Percentiles rank a stretch among this genome's conserved stretches.
These are phyloP conservation scores for Amphiprion ocellaris DNA, from an alignment of 2,113 vertebrate species.

Conservation along the genomic window DNA sequence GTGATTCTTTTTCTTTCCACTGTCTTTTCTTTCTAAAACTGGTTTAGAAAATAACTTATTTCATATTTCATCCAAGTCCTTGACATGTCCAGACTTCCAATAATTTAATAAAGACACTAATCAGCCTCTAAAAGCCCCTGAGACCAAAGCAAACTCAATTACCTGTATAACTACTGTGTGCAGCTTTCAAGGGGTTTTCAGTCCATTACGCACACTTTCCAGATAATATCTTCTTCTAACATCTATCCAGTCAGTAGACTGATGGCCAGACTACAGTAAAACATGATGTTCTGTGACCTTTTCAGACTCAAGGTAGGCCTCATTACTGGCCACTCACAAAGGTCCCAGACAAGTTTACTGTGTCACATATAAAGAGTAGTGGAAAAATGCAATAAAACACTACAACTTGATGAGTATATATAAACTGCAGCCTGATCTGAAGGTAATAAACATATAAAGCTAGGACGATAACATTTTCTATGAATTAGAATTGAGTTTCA, in stretches of 20 bases:
- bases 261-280: conserved; percentile 3
- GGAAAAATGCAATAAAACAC: background rate
- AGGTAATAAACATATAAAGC: too few species aligned
- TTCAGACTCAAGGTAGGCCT: background rate
- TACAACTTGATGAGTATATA: background rate
- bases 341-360: background rate
- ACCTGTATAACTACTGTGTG: too few species aligned
- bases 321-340: conserved; percentile 16
- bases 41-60: background rate
- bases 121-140: background rate
- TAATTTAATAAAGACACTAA: background rate
- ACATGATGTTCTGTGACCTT: background rate
- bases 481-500: too few species aligned
- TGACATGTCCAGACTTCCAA: background rate
- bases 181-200: background rate
- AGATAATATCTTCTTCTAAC: background rate
- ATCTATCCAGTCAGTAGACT: background rate
- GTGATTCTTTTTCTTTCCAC: background rate
- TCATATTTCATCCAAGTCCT: background rate
- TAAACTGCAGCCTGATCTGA: too few species aligned
- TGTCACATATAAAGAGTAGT: too few species aligned
- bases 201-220: background rate
- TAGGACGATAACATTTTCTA: too few species aligned
- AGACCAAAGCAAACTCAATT: background rate
- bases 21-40: background rate